Evolutionary conservation across 2,888 invertebrate species (phyloP), one percentile per base, ranked within the genome.

Genomic region (Epinotia nisella): DNA sequence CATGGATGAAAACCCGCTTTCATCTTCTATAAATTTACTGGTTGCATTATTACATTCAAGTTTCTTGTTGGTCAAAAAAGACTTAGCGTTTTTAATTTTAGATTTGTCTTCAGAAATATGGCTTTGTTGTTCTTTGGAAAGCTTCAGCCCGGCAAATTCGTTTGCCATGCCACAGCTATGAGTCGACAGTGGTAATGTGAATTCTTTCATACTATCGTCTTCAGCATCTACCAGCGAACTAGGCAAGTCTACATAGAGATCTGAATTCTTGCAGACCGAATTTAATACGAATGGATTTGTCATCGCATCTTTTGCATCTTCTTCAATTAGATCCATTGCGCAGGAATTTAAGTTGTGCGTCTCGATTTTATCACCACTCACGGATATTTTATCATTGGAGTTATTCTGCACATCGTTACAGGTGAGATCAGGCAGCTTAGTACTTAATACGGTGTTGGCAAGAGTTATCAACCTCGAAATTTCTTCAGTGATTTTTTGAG

Each of bases 1-100:
- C 94, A 97, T 96, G 10, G 97, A 97, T 15, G 97, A 97, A 88
- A 97, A 97, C 39, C 97, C 97, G 83, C 97, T 97, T 87, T 97
- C 97, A 80, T 97, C 97, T 85, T 97, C 97, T 66, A 92, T 87
- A 74, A 90, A 92, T 82, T 89, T 67, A 24, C 70, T 87, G 56
- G 86, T 83, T 60, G 85, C 84, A 75, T 85, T 83, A 78, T 85
- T 88, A 77, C 83, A 91, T 66, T 90, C 89, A 69, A 81, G 86
- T 75, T 83, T 71, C 15, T 66, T 84, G 79, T 88, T 90, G 55
- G 86, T 83, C 66, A 80, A 74, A 39, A 76, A 70, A 75, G 76
- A 82, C 78, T 84, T 82, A 66, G 77, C 73, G 64, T 76, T 75
- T 78, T 82, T 83, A 59, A 70, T 77, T 74, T 78, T 82, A 29